Evolutionary conservation across 2,113 vertebrate genomes (phyloP).

Genomic region (Indicator indicator): DNA sequence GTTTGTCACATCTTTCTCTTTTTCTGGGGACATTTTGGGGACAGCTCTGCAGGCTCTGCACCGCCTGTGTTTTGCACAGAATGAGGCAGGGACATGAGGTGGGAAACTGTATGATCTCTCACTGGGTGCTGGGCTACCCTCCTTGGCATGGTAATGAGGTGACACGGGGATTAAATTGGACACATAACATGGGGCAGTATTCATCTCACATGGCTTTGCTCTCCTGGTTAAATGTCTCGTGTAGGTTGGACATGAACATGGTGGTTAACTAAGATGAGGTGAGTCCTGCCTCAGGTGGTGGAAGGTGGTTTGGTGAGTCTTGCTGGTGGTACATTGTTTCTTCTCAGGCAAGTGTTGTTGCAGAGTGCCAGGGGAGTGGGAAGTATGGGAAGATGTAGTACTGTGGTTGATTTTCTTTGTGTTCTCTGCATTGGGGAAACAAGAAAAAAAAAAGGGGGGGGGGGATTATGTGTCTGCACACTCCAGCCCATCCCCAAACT

Average conservation of each 20-base stretch:
- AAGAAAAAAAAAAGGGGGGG: background rate
- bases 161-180: background rate
- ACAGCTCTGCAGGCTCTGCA: background rate
- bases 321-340: background rate
- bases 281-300: background rate
- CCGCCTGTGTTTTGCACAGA: background rate
- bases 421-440: rapidly evolving
- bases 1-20: background rate
- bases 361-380: rapidly evolving
- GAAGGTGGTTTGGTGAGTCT: background rate
- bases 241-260: background rate
- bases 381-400: background rate
- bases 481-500: rapidly evolving
- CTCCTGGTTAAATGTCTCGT: background rate
- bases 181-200: rapidly evolving
- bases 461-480: background rate
- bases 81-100: rapidly evolving
- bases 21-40: background rate
- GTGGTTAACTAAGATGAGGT: background rate
- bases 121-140: background rate
- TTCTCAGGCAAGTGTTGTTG: background rate
- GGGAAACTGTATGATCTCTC: background rate
- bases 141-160: no score
- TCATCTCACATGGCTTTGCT: background rate
- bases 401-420: rapidly evolving